A percentile compares a stretch with the other conserved stretches of the same genome.
Evolutionary conservation across 53 echinoderm and acorn worm species (phyloP).

Genomic region (Antedon mediterranea): DNA sequence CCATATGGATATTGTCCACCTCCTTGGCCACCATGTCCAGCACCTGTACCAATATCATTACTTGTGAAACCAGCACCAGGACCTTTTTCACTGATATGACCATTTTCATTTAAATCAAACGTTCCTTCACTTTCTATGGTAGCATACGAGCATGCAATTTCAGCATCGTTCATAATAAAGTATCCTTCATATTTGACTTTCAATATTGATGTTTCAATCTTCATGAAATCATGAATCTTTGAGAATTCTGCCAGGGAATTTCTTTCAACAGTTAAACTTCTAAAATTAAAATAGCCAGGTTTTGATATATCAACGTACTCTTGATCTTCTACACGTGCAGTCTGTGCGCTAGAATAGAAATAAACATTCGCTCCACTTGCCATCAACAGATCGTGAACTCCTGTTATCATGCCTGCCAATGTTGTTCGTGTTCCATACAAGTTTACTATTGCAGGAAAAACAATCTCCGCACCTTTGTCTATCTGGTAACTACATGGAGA

Average conservation of each 20-base stretch:
- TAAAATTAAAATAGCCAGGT: conserved; percentile 68
- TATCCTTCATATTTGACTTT: conserved; percentile 67
- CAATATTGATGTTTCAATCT: conserved; percentile 42
- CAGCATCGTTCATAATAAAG: conserved; percentile 64
- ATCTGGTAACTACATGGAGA: conserved; percentile 68
- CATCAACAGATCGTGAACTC: conserved; percentile 59
- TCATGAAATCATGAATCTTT: conserved; percentile 49
- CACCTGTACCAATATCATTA: conserved; percentile 63
- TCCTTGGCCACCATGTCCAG: conserved; percentile 88
- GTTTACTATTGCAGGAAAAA: conserved; percentile 60
- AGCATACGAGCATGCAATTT: conserved; percentile 55
- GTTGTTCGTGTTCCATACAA: conserved; percentile 46
- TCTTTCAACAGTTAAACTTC: conserved; percentile 53
- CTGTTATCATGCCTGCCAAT: conserved; percentile 59
- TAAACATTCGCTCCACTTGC: conserved; percentile 45
- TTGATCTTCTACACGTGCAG: conserved; percentile 58
- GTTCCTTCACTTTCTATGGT: conserved; percentile 78
- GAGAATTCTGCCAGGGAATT: conserved; percentile 58
- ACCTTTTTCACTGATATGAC: conserved; percentile 35
- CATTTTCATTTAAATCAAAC: conserved; percentile 69
- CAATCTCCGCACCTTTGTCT: conserved; percentile 72
- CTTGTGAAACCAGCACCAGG: conserved; percentile 46
- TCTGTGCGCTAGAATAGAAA: conserved; percentile 67
- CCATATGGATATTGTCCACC: conserved; percentile 68
- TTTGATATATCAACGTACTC: conserved; percentile 54